Conservation (phyloP, 2,797 vertebrate species). For the Anniella stebbinsi region DNA sequence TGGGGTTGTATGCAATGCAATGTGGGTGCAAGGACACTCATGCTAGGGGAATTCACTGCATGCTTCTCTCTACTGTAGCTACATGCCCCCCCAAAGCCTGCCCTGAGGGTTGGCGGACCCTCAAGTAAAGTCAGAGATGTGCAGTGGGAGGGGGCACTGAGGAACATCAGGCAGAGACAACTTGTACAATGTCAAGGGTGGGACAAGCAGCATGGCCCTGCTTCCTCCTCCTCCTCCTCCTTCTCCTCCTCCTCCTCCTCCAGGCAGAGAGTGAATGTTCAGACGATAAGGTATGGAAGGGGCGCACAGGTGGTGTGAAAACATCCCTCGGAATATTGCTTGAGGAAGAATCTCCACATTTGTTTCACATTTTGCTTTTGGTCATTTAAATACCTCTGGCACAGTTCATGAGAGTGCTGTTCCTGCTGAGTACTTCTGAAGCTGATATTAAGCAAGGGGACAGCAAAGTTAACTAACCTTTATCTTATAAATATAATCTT, state of each 20-base stretch:
- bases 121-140: background rate
- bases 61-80: no score
- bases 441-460: constrained; percentile 4
- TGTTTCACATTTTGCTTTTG: background rate
- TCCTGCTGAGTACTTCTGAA: background rate
- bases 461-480: constrained; percentile 22
- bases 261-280: background rate
- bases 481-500: constrained; percentile 22
- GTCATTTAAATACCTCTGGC: background rate
- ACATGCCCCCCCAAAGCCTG: background rate
- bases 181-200: background rate
- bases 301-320: no score
- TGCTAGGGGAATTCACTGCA: background rate
- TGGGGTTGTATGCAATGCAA: no score
- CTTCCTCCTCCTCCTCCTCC: background rate
- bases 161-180: background rate
- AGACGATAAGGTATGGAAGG: background rate
- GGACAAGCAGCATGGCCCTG: background rate
- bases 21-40: background rate
- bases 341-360: background rate
- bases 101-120: background rate
- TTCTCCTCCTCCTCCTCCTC: background rate
- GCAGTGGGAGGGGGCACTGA: background rate
- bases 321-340: background rate
- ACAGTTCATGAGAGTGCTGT: background rate